Percentiles rank a stretch among this genome's conserved stretches.
phyloP scores from a whole-genome alignment of 2,888 invertebrate species.

The Eupithecia subfuscata region DNA sequence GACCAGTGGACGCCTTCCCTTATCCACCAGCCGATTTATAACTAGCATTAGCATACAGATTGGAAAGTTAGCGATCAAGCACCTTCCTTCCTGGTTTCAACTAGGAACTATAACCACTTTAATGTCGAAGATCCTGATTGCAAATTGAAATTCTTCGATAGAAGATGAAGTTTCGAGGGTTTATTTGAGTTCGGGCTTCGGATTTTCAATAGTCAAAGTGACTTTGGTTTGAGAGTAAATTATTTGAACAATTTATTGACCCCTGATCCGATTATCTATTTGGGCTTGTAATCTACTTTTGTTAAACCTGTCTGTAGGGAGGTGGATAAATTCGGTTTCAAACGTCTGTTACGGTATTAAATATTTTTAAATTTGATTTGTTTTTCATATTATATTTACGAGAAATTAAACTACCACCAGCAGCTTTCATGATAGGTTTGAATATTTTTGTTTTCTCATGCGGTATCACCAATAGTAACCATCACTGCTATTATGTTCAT shows the following conservation, averaged over 20 bases:
- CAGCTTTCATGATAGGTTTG: background rate
- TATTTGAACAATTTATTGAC: conserved; percentile 5
- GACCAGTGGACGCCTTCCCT: conserved; percentile 16
- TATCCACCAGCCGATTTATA: conserved; percentile 53
- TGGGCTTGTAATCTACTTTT: background rate
- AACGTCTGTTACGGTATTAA: background rate
- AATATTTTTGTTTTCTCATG: background rate
- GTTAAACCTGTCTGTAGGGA: background rate
- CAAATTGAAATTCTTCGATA: conserved; percentile 37
- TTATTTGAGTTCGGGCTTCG: conserved; percentile 17
- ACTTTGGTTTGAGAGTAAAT: conserved; percentile 11
- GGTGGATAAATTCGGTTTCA: background rate
- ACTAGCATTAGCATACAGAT: conserved; percentile 75
- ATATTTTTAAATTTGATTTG: no score
- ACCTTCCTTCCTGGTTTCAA: conserved; percentile 39
- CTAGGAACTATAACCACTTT: conserved; percentile 42
- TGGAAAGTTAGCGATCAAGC: conserved; percentile 66
- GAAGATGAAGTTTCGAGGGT: conserved; percentile 16
- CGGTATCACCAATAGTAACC: background rate
- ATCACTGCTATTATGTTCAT: background rate
- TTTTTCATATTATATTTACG: background rate
- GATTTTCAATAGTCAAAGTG: conserved; percentile 12
- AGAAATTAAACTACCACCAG: background rate
- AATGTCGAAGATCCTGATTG: conserved; percentile 36
- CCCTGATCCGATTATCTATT: background rate